Conservation (phyloP, 2,113 vertebrate species). For the Aplodontia rufa region DNA sequence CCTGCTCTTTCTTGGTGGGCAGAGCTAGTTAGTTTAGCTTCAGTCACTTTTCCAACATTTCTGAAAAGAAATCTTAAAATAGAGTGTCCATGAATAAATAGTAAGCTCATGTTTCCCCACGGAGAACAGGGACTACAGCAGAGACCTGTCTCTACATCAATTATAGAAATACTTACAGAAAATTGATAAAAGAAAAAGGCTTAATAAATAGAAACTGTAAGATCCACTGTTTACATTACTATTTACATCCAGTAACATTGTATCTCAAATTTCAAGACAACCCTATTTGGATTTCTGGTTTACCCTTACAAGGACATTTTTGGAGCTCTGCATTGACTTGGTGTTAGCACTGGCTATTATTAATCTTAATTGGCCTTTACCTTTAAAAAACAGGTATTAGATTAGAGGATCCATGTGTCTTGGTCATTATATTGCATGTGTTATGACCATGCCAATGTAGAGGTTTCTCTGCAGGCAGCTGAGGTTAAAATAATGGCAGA, state of each 20-base stretch:
- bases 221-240: background rate
- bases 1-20: background rate
- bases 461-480: background rate
- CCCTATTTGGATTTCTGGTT: background rate
- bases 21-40: background rate
- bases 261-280: background rate
- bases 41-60: background rate
- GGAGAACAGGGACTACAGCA: background rate
- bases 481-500: background rate
- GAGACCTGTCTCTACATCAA: background rate
- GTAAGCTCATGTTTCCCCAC: background rate
- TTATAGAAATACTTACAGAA: conserved; percentile 27
- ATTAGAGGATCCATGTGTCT: background rate
- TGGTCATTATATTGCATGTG: background rate
- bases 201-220: conserved; percentile 13
- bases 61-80: conserved; percentile 31
- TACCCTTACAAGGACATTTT: background rate
- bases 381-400: background rate
- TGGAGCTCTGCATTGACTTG: background rate
- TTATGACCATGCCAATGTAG: background rate
- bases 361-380: background rate
- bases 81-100: background rate
- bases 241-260: background rate
- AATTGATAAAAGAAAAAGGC: background rate
- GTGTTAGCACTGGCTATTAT: background rate